Conservation (phyloP, 2,797 vertebrate species). For the Acanthurus tractus region DNA sequence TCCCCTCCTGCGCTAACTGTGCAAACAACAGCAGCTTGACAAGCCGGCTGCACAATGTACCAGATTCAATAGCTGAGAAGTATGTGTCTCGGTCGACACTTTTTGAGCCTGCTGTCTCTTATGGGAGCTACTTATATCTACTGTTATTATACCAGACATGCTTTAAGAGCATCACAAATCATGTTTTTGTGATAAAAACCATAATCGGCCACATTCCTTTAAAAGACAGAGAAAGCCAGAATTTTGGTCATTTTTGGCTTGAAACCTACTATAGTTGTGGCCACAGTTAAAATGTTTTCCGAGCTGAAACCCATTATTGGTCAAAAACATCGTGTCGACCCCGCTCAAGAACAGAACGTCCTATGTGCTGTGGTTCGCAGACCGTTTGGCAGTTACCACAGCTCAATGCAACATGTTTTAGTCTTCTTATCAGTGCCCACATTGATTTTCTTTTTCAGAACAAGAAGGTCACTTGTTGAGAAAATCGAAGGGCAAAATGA, state of each 20-base stretch:
- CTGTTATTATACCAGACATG: constrained; percentile 33
- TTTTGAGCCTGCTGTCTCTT: constrained; percentile 38
- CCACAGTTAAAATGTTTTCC: constrained; percentile 34
- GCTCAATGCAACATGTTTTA: constrained; percentile 38
- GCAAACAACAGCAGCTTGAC: constrained; percentile 75
- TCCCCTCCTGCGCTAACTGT: constrained; percentile 68
- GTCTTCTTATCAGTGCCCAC: constrained; percentile 54
- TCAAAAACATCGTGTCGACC: constrained; percentile 35
- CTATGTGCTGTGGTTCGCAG: constrained; percentile 47
- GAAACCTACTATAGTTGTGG: constrained; percentile 30
- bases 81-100: constrained; percentile 40
- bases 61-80: constrained; percentile 56
- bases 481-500: constrained; percentile 49
- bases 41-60: constrained; percentile 55
- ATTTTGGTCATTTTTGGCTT: constrained; percentile 24
- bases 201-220: constrained; percentile 15
- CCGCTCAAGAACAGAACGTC: constrained; percentile 32
- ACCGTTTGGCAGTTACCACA: constrained; percentile 40
- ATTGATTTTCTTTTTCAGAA: constrained; percentile 51
- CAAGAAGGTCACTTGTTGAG: constrained; percentile 40
- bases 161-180: constrained; percentile 28
- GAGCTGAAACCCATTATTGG: constrained; percentile 39
- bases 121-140: constrained; percentile 14
- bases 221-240: constrained; percentile 11
- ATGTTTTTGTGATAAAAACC: constrained; percentile 29